phyloP scores from a whole-genome alignment of 2,888 invertebrate species.

The Oxytorus armatus region DNA sequence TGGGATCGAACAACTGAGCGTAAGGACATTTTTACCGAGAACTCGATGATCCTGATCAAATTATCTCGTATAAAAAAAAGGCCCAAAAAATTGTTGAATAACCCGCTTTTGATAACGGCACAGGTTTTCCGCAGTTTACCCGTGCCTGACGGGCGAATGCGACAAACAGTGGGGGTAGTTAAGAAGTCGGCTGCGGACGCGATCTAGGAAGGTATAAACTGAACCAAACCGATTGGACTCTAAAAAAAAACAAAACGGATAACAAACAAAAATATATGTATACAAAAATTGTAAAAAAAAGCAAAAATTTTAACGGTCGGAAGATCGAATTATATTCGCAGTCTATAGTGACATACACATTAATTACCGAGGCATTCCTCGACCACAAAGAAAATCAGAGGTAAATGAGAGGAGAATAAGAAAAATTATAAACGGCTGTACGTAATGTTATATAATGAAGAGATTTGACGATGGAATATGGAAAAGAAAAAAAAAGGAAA shows the following conservation, averaged over 20 bases:
- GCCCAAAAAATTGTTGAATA: not conserved
- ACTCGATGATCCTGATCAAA: not conserved
- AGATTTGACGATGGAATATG: constrained; percentile 57
- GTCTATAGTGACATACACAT: constrained; percentile 58
- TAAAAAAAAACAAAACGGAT: not conserved
- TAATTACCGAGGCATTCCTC: constrained; percentile 72
- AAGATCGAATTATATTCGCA: constrained; percentile 58
- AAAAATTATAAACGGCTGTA: constrained; percentile 78
- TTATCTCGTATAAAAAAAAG: not conserved
- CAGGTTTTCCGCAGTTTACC: too few species aligned
- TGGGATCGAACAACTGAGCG: constrained; percentile 5
- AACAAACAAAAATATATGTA: constrained; percentile 26
- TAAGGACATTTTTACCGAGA: not conserved
- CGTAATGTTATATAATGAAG: constrained; percentile 80
- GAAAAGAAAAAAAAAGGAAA: constrained; percentile 67
- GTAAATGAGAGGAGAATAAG: constrained; percentile 62
- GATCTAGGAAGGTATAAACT: not conserved
- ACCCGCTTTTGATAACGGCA: too few species aligned
- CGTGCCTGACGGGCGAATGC: too few species aligned
- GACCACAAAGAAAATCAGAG: constrained; percentile 74
- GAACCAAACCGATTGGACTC: not conserved
- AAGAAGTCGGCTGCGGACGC: not conserved
- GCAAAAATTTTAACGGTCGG: constrained; percentile 33
- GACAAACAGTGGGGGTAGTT: too few species aligned
- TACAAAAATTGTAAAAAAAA: not conserved